Percentiles rank a stretch among this genome's conserved stretches.
phyloP scores from a whole-genome alignment of 2,797 vertebrate genomes.

The Enoplosus armatus region DNA sequence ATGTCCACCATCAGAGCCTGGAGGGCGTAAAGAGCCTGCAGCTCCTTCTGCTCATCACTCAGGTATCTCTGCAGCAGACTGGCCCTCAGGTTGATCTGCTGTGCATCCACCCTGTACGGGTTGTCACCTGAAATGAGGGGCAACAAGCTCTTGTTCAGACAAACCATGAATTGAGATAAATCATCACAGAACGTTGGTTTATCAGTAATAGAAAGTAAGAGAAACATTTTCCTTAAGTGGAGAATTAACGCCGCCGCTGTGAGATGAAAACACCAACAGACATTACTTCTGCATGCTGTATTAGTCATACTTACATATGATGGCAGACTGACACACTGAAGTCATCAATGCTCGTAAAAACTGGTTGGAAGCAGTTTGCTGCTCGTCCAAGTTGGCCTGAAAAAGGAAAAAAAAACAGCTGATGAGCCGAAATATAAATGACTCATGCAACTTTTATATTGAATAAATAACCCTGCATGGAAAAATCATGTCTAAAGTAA shows the following conservation, averaged over 20 bases:
- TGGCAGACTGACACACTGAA: constrained; percentile 93
- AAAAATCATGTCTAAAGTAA: neutral
- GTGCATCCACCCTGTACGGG: constrained; percentile 88
- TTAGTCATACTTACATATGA: constrained; percentile 88
- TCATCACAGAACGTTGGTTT: fast-evolving
- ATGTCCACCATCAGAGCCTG: constrained; percentile 97
- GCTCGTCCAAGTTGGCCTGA: constrained; percentile 93
- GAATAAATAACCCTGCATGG: neutral
- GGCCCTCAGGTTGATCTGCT: constrained; percentile 88
- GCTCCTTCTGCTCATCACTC: constrained; percentile 92
- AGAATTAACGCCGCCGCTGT: neutral
- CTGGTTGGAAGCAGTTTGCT: constrained; percentile 88
- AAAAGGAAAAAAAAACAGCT: neutral
- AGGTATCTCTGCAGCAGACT: constrained; percentile 94
- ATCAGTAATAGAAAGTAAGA: too few relatives aligned
- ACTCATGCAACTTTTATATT: neutral
- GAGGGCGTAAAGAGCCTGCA: constrained; percentile 96
- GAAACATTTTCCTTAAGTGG: neutral
- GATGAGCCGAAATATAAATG: neutral
- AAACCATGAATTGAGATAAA: neutral
- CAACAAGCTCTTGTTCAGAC: neutral
- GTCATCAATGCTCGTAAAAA: constrained; percentile 95
- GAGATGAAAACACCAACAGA: neutral
- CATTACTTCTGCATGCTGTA: neutral
- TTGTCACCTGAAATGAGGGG: constrained; percentile 86